phyloP scores from a whole-genome alignment of 2,113 vertebrate species.

The Vulpes vulpes region DNA sequence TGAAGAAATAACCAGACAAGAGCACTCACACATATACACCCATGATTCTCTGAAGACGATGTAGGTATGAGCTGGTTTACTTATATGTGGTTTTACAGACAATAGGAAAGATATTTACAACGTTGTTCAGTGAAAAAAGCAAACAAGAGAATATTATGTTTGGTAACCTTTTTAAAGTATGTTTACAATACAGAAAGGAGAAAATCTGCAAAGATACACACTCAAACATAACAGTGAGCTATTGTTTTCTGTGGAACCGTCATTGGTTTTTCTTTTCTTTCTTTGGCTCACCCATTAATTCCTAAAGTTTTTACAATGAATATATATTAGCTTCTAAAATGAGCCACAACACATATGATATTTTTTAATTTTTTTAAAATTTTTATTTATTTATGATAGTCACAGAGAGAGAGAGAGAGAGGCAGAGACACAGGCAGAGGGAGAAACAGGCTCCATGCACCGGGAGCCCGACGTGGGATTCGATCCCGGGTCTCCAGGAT shows the following conservation, averaged over 20 bases:
- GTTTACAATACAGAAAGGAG: neutral
- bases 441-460: too few species aligned
- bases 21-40: neutral
- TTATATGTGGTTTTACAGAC: neutral
- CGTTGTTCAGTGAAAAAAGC: neutral
- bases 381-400: too few species aligned
- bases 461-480: too few species aligned
- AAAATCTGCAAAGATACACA: neutral
- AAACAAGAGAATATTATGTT: neutral
- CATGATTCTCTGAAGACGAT: neutral
- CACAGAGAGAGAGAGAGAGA: too few species aligned
- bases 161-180: neutral
- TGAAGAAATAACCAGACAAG: constrained; percentile 12
- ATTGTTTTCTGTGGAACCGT: neutral
- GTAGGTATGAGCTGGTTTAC: neutral
- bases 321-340: neutral
- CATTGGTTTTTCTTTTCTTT: neutral
- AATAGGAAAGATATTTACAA: neutral
- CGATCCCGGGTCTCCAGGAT: too few species aligned
- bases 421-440: too few species aligned
- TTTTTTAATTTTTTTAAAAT: too few species aligned
- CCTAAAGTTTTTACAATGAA: neutral
- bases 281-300: neutral
- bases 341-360: neutral
- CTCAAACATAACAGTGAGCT: neutral